Conservation (phyloP, 2,113 vertebrate species). For the Takifugu flavidus region DNA sequence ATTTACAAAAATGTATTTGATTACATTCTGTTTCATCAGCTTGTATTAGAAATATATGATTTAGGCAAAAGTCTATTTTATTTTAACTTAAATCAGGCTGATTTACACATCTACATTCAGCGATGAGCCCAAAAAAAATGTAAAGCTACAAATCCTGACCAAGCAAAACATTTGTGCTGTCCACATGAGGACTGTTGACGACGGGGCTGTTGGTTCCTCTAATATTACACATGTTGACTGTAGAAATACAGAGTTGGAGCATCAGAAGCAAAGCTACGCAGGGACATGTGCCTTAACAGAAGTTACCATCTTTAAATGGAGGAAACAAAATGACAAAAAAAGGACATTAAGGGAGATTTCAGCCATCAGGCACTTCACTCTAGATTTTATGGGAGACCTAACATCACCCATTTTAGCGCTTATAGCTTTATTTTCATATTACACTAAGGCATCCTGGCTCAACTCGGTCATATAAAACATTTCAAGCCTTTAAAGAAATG, state of each 20-base stretch:
- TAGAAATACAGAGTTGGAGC: too few relatives aligned
- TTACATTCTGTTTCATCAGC: constrained; percentile 51
- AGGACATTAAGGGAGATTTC: not conserved
- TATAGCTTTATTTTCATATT: constrained; percentile 14
- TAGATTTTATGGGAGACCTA: constrained; percentile 21
- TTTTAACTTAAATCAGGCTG: constrained; percentile 6
- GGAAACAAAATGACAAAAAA: too few relatives aligned
- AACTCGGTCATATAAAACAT: constrained; percentile 1
- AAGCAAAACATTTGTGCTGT: constrained; percentile 2
- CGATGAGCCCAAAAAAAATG: not conserved
- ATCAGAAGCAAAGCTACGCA: too few relatives aligned
- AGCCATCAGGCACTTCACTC: constrained; percentile 65
- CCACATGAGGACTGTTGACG: not conserved
- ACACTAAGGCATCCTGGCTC: constrained; percentile 66
- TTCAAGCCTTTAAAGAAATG: constrained; percentile 28
- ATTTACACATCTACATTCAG: not conserved
- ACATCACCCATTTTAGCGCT: not conserved
- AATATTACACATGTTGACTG: too few relatives aligned
- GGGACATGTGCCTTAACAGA: too few relatives aligned
- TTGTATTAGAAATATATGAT: constrained; percentile 9
- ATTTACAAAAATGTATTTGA: constrained; percentile 44
- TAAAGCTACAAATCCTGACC: not conserved
- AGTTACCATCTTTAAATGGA: too few relatives aligned
- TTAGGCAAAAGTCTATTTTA: not conserved
- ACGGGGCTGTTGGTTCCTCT: too few relatives aligned